Evolutionary conservation across 2,888 invertebrate species (phyloP).

Genomic region (Pristionchus arcanus): DNA sequence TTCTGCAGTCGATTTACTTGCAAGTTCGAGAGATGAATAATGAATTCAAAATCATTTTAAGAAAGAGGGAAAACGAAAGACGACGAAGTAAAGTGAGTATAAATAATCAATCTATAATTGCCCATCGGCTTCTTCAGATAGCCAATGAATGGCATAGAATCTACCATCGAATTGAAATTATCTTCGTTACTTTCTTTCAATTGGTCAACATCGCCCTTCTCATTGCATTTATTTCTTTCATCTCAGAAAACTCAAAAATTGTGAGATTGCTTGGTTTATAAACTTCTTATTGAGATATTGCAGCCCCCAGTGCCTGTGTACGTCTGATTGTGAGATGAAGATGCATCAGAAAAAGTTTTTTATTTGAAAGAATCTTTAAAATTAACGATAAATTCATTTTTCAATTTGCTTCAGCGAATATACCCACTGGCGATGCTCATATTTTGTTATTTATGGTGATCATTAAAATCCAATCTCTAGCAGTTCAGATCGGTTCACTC

Average conservation of each 20-base stretch:
- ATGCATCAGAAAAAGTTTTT: not conserved
- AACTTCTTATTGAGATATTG: not conserved
- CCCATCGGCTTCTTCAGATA: not conserved
- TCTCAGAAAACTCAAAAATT: not conserved
- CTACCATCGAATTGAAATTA: not conserved
- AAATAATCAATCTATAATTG: no score
- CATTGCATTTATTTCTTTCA: not conserved
- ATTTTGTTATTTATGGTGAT: no score
- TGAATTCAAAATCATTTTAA: not conserved
- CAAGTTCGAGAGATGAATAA: not conserved
- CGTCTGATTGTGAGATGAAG: not conserved
- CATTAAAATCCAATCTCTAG: no score
- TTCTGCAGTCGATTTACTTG: not conserved
- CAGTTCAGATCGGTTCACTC: no score
- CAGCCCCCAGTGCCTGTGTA: not conserved
- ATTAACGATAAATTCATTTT: no score
- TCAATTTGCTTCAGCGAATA: no score
- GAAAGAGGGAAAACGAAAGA: not conserved
- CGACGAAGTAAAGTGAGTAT: not conserved
- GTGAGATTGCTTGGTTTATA: not conserved
- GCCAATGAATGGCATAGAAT: not conserved
- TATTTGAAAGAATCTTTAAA: no score
- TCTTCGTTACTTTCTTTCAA: constrained; percentile 14
- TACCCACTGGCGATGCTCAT: no score
- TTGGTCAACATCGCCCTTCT: not conserved